Percentiles rank a stretch among this genome's conserved stretches.
These are phyloP conservation scores for Rhaphigaster nebulosa DNA, from an alignment of 2,888 invertebrate species.

Conservation along the genomic window DNA sequence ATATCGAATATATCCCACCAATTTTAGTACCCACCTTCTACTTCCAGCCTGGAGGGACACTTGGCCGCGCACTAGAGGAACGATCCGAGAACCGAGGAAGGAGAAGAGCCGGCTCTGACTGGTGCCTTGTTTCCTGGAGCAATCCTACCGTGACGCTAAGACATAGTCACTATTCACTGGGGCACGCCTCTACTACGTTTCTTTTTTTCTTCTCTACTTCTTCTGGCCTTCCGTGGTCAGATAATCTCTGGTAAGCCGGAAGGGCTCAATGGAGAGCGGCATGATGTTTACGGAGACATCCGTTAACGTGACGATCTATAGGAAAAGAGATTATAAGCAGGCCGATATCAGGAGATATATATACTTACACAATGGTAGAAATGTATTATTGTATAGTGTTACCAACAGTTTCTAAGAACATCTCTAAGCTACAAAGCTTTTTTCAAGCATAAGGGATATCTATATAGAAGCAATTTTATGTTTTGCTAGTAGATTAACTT, in stretches of 20 bases:
- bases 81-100: neutral
- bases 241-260: slow-evolving; percentile 44
- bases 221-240: slow-evolving; percentile 34
- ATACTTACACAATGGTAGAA: neutral
- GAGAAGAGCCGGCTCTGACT: neutral
- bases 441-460: too few species aligned
- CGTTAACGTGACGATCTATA: neutral
- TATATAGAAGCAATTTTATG: too few species aligned
- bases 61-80: neutral
- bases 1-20: neutral
- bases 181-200: neutral
- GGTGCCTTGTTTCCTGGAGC: slow-evolving; percentile 19
- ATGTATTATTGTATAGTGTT: neutral
- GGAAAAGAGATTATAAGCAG: neutral
- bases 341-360: neutral
- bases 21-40: neutral
- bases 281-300: neutral
- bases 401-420: too few species aligned
- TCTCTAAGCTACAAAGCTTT: too few species aligned
- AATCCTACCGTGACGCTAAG: slow-evolving; percentile 28
- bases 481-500: too few species aligned
- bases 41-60: neutral
- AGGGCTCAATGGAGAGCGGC: neutral
- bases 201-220: slow-evolving; percentile 4
- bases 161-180: slow-evolving; percentile 24